Conservation (phyloP, 2,888 invertebrate species). For the Euplagia quadripunctaria region DNA sequence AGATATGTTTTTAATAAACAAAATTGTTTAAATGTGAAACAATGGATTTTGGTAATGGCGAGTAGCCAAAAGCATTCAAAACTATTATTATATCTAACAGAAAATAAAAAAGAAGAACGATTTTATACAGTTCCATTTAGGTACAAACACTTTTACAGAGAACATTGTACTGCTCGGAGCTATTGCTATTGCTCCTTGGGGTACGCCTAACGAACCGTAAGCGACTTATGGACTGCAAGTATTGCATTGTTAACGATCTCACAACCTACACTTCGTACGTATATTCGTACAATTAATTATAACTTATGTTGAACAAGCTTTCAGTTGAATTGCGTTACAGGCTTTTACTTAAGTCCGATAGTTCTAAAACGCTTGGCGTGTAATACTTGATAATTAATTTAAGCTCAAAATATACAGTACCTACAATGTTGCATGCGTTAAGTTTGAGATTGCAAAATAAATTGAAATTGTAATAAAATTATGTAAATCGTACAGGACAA, state of each 20-base stretch:
- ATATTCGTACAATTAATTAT: slow-evolving; percentile 5
- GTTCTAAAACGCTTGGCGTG: background rate
- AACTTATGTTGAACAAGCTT: slow-evolving; percentile 7
- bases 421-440: slow-evolving; percentile 17
- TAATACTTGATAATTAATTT: background rate
- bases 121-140: background rate
- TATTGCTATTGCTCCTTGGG: slow-evolving; percentile 9
- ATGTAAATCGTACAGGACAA: background rate
- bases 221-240: slow-evolving; percentile 29
- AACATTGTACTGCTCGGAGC: background rate
- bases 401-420: background rate
- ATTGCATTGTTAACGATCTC: slow-evolving; percentile 34
- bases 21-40: too few relatives aligned
- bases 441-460: slow-evolving; percentile 2
- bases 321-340: background rate
- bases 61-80: background rate
- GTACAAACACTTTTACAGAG: background rate
- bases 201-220: slow-evolving; percentile 38
- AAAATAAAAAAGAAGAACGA: slow-evolving; percentile 1
- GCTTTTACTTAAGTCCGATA: slow-evolving; percentile 4
- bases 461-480: background rate
- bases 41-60: background rate
- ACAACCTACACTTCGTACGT: background rate
- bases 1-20: too few relatives aligned
- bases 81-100: background rate